These are phyloP conservation scores for Hydraecia micacea DNA, from an alignment of 2,888 invertebrate species.

Conservation along the genomic window DNA sequence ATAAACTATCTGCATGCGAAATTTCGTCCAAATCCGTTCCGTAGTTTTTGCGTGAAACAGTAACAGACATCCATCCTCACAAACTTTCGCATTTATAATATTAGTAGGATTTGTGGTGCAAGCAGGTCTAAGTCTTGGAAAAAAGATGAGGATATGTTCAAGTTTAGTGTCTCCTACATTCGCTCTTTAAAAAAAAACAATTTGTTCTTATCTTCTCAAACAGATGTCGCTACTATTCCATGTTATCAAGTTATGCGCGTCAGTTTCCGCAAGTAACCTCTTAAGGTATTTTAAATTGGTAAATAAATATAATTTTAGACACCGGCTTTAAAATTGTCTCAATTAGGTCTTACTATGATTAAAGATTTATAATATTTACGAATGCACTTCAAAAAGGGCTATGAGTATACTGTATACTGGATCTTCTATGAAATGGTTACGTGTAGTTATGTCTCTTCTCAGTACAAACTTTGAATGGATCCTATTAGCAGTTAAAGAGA, in stretches of 20 bases:
- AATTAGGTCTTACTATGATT: neutral
- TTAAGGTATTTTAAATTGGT: neutral
- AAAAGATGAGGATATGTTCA: too few species aligned
- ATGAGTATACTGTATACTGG: neutral
- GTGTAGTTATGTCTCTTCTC: neutral
- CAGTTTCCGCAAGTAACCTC: neutral
- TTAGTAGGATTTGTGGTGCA: neutral
- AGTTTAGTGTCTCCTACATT: neutral
- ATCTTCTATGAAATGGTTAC: neutral
- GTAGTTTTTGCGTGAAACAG: too few species aligned
- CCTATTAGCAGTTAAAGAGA: too few species aligned
- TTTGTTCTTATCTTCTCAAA: neutral
- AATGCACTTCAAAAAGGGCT: neutral
- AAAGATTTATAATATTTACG: neutral
- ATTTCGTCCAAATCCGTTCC: too few species aligned
- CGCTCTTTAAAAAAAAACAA: neutral
- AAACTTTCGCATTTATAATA: too few species aligned
- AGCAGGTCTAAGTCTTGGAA: neutral
- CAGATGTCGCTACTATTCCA: slow-evolving; percentile 18
- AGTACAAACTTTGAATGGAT: neutral
- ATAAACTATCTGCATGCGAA: too few species aligned
- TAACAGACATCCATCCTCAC: too few species aligned
- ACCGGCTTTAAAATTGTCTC: neutral
- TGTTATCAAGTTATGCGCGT: neutral
- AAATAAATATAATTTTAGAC: neutral